phyloP scores from a whole-genome alignment of 2,888 invertebrate genomes.

The Ichneumoninae sp. region DNA sequence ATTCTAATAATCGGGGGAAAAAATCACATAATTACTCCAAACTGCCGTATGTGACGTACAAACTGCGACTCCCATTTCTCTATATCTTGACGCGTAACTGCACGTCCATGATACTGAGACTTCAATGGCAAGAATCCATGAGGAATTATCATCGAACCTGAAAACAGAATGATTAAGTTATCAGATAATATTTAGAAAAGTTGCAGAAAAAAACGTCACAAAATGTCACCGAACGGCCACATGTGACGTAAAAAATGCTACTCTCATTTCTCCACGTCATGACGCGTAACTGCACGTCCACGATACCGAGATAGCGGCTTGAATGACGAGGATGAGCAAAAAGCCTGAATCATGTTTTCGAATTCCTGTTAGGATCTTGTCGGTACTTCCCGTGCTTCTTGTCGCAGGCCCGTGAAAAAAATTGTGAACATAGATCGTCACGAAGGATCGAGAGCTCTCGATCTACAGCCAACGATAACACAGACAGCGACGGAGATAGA shows the following conservation, averaged over 20 bases:
- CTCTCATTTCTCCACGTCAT: neutral
- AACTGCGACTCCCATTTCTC: neutral
- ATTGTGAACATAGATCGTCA: constrained; percentile 43
- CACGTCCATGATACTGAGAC: neutral
- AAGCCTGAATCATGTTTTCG: constrained; percentile 34
- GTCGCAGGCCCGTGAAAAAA: constrained; percentile 5
- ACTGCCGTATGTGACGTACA: neutral
- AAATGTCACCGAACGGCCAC: neutral
- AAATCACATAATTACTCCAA: neutral
- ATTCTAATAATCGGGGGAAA: neutral
- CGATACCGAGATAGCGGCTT: neutral
- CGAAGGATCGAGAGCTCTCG: constrained; percentile 71
- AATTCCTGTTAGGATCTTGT: constrained; percentile 45
- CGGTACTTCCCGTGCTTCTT: constrained; percentile 12
- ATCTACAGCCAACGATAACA: constrained; percentile 71
- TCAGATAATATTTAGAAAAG: no score
- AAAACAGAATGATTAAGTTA: neutral
- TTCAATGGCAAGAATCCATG: constrained; percentile 1
- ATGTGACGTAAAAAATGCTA: neutral
- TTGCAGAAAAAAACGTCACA: neutral
- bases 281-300: neutral
- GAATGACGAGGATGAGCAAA: constrained; percentile 33
- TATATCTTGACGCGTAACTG: neutral
- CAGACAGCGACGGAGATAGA: constrained; percentile 45
- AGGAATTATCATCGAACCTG: neutral